phyloP scores from a whole-genome alignment of 1,140 invertebrate genomes.

The Ips nitidus region DNA sequence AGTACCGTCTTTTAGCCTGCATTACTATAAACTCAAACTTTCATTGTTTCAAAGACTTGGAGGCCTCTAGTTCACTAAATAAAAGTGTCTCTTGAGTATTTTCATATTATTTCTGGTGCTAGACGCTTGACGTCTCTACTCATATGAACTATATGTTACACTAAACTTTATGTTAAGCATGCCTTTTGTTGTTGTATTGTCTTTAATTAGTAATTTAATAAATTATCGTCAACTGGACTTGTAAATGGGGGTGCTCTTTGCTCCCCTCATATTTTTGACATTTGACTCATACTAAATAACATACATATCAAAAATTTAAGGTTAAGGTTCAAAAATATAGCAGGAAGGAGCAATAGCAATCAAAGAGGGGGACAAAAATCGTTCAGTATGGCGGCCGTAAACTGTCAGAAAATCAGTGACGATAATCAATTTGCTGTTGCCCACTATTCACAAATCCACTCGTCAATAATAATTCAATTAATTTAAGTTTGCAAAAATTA shows the following conservation, averaged over 20 bases:
- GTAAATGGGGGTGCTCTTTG: neutral
- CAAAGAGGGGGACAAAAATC: too few relatives aligned
- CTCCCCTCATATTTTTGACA: slow-evolving; percentile 2
- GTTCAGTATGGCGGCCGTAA: too few relatives aligned
- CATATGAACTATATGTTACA: neutral
- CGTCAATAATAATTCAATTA: too few relatives aligned
- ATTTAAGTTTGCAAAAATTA: too few relatives aligned
- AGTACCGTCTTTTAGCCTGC: slow-evolving; percentile 92
- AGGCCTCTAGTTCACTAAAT: neutral
- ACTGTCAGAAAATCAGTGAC: too few relatives aligned
- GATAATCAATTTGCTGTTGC: too few relatives aligned
- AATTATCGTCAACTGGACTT: slow-evolving; percentile 2
- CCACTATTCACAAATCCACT: too few relatives aligned
- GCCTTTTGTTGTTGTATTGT: neutral
- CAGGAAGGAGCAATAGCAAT: too few relatives aligned
- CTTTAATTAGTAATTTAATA: neutral
- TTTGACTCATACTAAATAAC: neutral
- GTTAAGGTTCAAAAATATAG: too few relatives aligned
- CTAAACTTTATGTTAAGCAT: neutral
- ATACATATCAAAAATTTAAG: too few relatives aligned
- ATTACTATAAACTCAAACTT: slow-evolving; percentile 54
- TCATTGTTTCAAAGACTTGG: neutral
- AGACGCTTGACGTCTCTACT: neutral
- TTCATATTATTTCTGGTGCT: neutral
- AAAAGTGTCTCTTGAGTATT: neutral